These are phyloP conservation scores for Plecotus auritus DNA, from an alignment of 2,113 vertebrate species.

Conservation along the genomic window DNA sequence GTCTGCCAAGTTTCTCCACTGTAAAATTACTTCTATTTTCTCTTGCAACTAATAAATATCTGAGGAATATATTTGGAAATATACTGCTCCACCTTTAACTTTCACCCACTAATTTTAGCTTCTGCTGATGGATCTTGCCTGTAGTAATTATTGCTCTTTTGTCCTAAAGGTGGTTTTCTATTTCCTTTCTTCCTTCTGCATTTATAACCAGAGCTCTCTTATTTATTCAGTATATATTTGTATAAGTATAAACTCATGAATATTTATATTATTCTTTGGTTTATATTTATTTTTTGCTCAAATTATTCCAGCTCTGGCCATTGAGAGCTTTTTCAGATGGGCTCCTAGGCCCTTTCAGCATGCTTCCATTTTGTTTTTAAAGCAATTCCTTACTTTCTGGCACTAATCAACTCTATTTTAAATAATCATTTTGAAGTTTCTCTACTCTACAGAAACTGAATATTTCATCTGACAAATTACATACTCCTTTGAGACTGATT, in stretches of 20 bases:
- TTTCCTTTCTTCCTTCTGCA: neutral
- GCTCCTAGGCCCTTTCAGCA: neutral
- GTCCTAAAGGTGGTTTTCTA: neutral
- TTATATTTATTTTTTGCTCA: neutral
- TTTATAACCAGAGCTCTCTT: neutral
- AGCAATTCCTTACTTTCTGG: neutral
- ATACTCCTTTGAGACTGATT: neutral
- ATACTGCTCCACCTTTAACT: neutral
- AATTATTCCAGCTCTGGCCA: neutral
- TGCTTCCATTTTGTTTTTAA: neutral
- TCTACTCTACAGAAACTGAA: conserved; percentile 1
- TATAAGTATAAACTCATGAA: neutral
- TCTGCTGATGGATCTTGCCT: neutral
- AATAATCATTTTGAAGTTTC: neutral
- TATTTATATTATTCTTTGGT: neutral
- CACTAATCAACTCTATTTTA: neutral
- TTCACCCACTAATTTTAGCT: neutral
- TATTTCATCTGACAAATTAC: neutral
- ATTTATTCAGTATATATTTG: neutral
- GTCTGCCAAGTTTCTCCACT: neutral
- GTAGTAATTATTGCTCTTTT: neutral
- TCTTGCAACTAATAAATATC: neutral
- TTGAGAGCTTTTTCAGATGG: neutral
- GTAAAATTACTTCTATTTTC: neutral
- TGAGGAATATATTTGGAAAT: neutral